Evolutionary conservation across 2,797 vertebrate species (phyloP).

Genomic region (Nannoperca obscura): DNA sequence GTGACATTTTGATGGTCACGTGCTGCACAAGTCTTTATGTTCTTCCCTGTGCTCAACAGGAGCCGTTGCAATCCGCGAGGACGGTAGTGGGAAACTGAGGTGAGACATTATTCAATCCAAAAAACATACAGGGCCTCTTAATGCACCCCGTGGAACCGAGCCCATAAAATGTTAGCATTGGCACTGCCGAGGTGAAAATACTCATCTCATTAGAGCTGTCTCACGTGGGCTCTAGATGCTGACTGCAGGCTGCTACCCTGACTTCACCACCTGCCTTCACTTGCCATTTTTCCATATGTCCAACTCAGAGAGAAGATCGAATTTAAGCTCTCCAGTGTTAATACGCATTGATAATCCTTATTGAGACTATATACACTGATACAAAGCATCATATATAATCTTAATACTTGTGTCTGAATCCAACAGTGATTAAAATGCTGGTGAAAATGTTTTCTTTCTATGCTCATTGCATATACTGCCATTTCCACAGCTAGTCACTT

Average conservation of each 20-base stretch:
- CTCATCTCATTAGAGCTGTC: slow-evolving; percentile 58
- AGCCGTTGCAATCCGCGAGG: slow-evolving; percentile 5
- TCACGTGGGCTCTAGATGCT: slow-evolving; percentile 43
- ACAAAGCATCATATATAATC: neutral
- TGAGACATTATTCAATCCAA: slow-evolving; percentile 29
- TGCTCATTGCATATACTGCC: no score
- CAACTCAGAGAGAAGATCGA: neutral
- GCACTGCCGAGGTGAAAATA: slow-evolving; percentile 58
- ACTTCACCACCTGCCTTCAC: slow-evolving; percentile 39
- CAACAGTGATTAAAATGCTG: neutral
- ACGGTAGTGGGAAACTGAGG: slow-evolving; percentile 12
- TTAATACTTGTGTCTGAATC: neutral
- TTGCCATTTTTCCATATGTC: slow-evolving; percentile 21
- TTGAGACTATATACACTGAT: slow-evolving; percentile 13
- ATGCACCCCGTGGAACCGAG: slow-evolving; percentile 60
- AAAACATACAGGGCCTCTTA: slow-evolving; percentile 31
- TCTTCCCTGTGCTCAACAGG: slow-evolving; percentile 31
- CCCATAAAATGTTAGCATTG: slow-evolving; percentile 64
- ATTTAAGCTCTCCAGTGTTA: neutral
- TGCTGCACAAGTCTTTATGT: slow-evolving; percentile 40
- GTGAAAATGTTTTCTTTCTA: no score
- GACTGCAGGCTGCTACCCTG: slow-evolving; percentile 46
- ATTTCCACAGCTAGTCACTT: neutral
- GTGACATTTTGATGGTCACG: slow-evolving; percentile 68
- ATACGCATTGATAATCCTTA: slow-evolving; percentile 18